A percentile compares a stretch with the other conserved stretches of the same genome.
phyloP scores from a whole-genome alignment of 2,888 invertebrate species.

The Cephus sareptanus region DNA sequence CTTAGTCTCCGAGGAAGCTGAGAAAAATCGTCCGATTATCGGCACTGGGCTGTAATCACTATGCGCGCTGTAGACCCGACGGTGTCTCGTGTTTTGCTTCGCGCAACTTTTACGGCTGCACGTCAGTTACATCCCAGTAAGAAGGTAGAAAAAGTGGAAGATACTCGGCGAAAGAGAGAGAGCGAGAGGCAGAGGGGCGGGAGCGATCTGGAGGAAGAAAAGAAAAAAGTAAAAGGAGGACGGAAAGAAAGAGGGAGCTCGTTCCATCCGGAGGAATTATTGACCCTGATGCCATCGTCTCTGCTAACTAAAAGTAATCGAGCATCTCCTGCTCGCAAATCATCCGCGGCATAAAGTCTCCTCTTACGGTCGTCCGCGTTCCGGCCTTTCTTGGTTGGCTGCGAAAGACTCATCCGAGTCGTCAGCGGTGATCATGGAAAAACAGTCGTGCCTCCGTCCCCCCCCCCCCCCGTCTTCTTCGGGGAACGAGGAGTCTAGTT shows the following conservation, averaged over 20 bases:
- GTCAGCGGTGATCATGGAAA: background rate
- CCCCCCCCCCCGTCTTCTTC: background rate
- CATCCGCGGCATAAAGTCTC: slow-evolving; percentile 1
- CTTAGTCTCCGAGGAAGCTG: background rate
- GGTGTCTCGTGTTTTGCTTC: background rate
- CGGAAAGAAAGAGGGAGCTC: background rate
- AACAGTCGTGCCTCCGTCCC: background rate
- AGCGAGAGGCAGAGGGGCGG: background rate
- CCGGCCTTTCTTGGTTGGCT: background rate
- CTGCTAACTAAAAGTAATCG: slow-evolving; percentile 1
- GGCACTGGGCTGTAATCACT: background rate
- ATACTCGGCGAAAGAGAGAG: slow-evolving; percentile 21
- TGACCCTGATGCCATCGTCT: background rate
- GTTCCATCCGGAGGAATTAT: slow-evolving; percentile 5
- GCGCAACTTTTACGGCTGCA: slow-evolving; percentile 27
- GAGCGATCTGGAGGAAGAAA: background rate
- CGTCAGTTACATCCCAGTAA: slow-evolving; percentile 37
- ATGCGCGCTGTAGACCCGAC: background rate
- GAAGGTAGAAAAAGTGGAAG: background rate
- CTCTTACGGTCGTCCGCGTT: background rate
- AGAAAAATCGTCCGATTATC: slow-evolving; percentile 20
- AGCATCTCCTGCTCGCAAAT: background rate
- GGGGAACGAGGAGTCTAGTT: background rate
- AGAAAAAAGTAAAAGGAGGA: background rate
- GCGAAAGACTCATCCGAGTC: background rate